phyloP scores from a whole-genome alignment of 2,797 vertebrate genomes.

The Tarsius wallacei region DNA sequence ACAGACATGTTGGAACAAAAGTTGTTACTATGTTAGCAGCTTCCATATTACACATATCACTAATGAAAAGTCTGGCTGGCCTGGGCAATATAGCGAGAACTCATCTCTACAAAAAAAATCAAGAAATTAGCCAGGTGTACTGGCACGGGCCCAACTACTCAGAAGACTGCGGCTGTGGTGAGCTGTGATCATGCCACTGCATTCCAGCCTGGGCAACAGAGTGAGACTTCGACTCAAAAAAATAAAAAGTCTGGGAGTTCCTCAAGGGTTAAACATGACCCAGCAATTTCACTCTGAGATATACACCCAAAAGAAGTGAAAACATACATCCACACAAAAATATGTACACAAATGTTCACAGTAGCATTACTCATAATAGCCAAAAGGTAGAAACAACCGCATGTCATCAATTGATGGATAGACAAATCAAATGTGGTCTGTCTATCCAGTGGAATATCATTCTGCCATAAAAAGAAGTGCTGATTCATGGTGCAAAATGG shows the following conservation, averaged over 20 bases:
- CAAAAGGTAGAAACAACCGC: not conserved
- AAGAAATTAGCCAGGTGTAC: too few species aligned
- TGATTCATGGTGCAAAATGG: not conserved
- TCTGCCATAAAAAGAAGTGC: not conserved
- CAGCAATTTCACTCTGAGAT: not conserved
- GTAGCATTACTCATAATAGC: not conserved
- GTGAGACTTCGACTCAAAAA: too few species aligned
- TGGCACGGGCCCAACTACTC: too few species aligned
- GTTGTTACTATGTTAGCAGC: not conserved
- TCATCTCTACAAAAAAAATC: too few species aligned
- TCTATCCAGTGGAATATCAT: not conserved
- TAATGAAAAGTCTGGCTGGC: not conserved
- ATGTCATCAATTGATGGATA: not conserved
- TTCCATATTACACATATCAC: not conserved
- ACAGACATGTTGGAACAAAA: not conserved
- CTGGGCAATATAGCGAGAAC: too few species aligned
- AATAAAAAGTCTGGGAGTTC: not conserved
- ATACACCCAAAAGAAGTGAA: not conserved
- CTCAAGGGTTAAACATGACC: not conserved
- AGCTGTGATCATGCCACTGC: too few species aligned
- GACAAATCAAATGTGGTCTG: not conserved
- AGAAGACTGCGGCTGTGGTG: too few species aligned
- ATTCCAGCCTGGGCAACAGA: too few species aligned
- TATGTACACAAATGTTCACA: not conserved
- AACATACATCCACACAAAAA: not conserved